A percentile compares a stretch with the other conserved stretches of the same genome.
phyloP scores from a whole-genome alignment of 2,888 invertebrate species.

The Andrena trimmerana region DNA sequence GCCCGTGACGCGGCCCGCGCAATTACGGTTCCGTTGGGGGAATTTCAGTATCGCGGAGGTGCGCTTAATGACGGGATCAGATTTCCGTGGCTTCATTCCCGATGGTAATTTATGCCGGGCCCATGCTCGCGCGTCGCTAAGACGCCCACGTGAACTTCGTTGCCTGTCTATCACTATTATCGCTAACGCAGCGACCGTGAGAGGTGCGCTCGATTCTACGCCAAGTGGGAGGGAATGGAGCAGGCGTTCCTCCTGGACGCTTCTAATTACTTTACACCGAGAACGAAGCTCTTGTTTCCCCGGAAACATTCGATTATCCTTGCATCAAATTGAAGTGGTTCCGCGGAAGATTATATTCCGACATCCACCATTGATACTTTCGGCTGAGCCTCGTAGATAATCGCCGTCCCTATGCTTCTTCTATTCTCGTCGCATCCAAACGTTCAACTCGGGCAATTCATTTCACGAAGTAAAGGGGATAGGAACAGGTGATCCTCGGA shows the following conservation, averaged over 20 bases:
- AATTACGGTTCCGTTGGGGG: slow-evolving; percentile 54
- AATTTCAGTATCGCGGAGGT: slow-evolving; percentile 64
- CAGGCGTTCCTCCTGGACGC: slow-evolving; percentile 1
- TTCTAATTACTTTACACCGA: slow-evolving; percentile 49
- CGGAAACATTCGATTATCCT: neutral
- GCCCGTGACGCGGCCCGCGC: slow-evolving; percentile 33
- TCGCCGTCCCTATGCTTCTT: no score
- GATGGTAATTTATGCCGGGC: slow-evolving; percentile 72
- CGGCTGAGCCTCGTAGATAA: no score
- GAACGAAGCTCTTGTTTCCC: slow-evolving; percentile 32
- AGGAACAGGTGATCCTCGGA: slow-evolving; percentile 63
- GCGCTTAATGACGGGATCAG: slow-evolving; percentile 73
- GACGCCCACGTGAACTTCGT: slow-evolving; percentile 72
- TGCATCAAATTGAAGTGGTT: no score
- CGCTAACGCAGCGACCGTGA: slow-evolving; percentile 65
- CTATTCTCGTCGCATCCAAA: neutral
- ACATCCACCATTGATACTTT: no score
- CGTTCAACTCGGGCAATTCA: neutral
- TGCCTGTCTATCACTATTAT: slow-evolving; percentile 74
- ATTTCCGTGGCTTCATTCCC: slow-evolving; percentile 70
- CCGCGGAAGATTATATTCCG: no score
- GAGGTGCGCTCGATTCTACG: slow-evolving; percentile 26
- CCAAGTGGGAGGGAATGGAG: neutral
- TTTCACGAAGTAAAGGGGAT: neutral
- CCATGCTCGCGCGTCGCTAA: slow-evolving; percentile 66